Evolutionary conservation across 2,113 vertebrate genomes (phyloP).

Genomic region (Brienomyrus brachyistius): DNA sequence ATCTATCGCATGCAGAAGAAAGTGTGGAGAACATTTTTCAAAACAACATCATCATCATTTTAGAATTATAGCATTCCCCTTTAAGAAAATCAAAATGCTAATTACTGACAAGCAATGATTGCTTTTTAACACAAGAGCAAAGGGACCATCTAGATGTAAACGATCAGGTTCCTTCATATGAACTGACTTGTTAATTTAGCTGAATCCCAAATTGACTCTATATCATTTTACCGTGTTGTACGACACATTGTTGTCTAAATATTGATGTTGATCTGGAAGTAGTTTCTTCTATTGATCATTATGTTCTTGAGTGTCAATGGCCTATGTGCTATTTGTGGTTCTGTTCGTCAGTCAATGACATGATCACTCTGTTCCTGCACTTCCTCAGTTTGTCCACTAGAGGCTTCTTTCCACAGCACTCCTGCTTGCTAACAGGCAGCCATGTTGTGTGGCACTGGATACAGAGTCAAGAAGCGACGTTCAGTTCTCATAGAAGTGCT

Average conservation of each 20-base stretch:
- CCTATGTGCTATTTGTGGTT: slow-evolving; percentile 10
- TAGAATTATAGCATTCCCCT: background rate
- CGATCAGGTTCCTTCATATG: slow-evolving; percentile 41
- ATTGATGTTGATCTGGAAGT: slow-evolving; percentile 52
- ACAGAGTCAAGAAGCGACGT: background rate
- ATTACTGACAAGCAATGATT: background rate
- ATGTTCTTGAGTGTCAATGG: slow-evolving; percentile 42
- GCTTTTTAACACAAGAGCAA: background rate
- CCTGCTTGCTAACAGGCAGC: background rate
- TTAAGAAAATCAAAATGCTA: background rate
- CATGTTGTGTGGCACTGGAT: background rate
- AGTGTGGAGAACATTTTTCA: background rate
- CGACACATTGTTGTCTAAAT: slow-evolving; percentile 53
- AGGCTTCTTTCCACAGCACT: background rate
- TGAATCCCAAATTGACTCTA: slow-evolving; percentile 46
- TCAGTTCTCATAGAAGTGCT: background rate
- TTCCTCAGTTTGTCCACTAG: background rate
- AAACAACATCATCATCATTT: background rate
- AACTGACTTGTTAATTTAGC: slow-evolving; percentile 52
- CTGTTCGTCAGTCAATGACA: slow-evolving; percentile 9
- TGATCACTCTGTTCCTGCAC: background rate
- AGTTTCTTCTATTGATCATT: slow-evolving; percentile 59
- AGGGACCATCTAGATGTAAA: background rate
- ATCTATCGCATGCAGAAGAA: background rate
- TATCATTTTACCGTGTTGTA: slow-evolving; percentile 54